Conservation (phyloP, 2,888 invertebrate genomes). For the Ophion ventricosus region DNA sequence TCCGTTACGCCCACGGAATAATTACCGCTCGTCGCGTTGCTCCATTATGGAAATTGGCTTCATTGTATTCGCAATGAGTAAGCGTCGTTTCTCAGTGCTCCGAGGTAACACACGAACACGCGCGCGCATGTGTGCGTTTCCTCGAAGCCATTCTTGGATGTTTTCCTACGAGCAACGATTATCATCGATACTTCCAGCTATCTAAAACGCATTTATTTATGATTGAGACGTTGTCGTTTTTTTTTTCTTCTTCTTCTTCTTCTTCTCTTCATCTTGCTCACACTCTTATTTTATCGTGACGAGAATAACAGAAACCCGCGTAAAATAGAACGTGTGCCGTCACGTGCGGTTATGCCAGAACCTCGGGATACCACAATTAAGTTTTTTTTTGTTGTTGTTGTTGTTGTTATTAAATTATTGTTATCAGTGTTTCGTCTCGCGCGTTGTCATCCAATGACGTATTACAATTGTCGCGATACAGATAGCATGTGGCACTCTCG, state of each 20-base stretch:
- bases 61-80: conserved; percentile 67
- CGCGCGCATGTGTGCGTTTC: neutral
- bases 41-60: conserved; percentile 67
- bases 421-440: neutral
- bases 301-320: conserved; percentile 17
- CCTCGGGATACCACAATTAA: neutral
- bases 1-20: conserved; percentile 66
- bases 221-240: neutral
- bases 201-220: conserved; percentile 19
- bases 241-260: conserved; percentile 7
- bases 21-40: conserved; percentile 65
- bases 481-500: neutral
- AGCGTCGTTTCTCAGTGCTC: conserved; percentile 53
- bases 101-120: conserved; percentile 37
- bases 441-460: conserved; percentile 26
- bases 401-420: conserved; percentile 21
- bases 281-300: neutral
- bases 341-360: conserved; percentile 19
- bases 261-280: neutral
- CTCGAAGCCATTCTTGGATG: conserved; percentile 7
- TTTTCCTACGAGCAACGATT: conserved; percentile 6
- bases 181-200: conserved; percentile 23
- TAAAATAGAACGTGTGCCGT: conserved; percentile 14
- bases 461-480: conserved; percentile 3
- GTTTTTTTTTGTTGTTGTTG: conserved; percentile 2